Evolutionary conservation across 1,140 invertebrate species (phyloP), one percentile per base, ranked within the genome.

Genomic region (Nymphalis io): DNA sequence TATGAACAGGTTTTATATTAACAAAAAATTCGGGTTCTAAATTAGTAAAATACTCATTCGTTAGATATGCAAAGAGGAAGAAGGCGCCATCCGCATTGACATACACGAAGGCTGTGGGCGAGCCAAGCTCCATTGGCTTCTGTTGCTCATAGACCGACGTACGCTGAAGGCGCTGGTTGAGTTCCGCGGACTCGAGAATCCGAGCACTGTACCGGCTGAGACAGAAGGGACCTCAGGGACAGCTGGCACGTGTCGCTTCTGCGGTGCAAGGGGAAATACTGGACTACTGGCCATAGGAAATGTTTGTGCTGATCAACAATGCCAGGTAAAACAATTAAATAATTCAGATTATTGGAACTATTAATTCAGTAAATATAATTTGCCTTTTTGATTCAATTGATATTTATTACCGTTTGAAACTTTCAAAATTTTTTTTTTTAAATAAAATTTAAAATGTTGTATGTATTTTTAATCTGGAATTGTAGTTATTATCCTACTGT

Each of bases 31-130:
- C n/a, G n/a, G n/a, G n/a, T n/a, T n/a, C 64, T 53, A 46, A 57
- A 65, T 57, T 42, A 1, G 5, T 15, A 12, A 44, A 3, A 33
- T 0, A 1, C 1, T 33, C 10, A n/a, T 55, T 27, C 21, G 48
- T 13, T 69, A 93, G 93, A 95, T 98, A 1, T 99, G 98, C 86
- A 98, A 98, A 90, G 97, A 99, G 82, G 98, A 99, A 83, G 97
- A 98, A 85, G 97, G 98, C 84, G 97, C 97, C 0, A 97, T 98
- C 53, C 94, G 98, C 60, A 97, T 99, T 0, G 98, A 99, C 88
- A 93, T 99, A 12, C 98, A 99, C 84, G 98, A 99, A 90, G 98
- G 98, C 0, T 99, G 98, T 85, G 98, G 98, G 0, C 93, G 98
- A 59, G 98, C 96, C 0, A 99, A 99, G 85, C 92, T 99, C 2